Percentiles rank a stretch among this genome's conserved stretches.
These are phyloP conservation scores for Tauraco erythrolophus DNA, from an alignment of 2,113 vertebrate species.

Conservation along the genomic window DNA sequence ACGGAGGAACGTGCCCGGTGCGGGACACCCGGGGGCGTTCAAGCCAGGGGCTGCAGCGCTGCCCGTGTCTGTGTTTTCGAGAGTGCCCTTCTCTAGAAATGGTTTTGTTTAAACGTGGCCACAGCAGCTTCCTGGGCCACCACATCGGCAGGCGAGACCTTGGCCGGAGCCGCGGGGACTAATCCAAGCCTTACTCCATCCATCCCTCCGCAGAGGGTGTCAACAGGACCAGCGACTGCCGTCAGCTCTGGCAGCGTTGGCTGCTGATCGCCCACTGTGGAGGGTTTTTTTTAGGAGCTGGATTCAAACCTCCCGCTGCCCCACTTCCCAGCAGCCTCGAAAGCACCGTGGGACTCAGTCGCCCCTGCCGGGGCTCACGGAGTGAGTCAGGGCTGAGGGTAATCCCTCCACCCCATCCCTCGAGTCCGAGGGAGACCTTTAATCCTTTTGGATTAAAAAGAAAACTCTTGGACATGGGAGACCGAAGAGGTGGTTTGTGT, in stretches of 20 bases:
- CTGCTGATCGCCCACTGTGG: background rate
- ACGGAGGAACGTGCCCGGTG: accelerated
- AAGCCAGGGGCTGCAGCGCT: accelerated
- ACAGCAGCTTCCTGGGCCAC: background rate
- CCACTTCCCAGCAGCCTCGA: background rate
- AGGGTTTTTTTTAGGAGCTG: background rate
- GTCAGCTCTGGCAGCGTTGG: background rate
- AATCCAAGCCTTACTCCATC: background rate
- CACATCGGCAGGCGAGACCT: background rate
- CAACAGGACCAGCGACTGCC: background rate
- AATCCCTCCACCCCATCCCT: background rate
- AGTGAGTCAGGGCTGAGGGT: background rate
- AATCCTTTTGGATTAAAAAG: constrained; percentile 24
- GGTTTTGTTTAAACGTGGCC: background rate
- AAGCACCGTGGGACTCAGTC: constrained; percentile 32
- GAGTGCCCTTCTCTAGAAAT: background rate
- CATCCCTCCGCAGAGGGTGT: background rate
- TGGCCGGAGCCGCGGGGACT: background rate
- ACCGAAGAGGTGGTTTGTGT: background rate
- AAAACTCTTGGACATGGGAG: background rate
- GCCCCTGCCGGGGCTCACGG: background rate
- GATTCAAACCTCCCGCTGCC: background rate
- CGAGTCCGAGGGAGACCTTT: background rate
- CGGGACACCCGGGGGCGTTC: accelerated
- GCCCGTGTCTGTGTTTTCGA: background rate